Conservation (phyloP, 1,140 invertebrate species). For the Zaprionus tsacasi region DNA sequence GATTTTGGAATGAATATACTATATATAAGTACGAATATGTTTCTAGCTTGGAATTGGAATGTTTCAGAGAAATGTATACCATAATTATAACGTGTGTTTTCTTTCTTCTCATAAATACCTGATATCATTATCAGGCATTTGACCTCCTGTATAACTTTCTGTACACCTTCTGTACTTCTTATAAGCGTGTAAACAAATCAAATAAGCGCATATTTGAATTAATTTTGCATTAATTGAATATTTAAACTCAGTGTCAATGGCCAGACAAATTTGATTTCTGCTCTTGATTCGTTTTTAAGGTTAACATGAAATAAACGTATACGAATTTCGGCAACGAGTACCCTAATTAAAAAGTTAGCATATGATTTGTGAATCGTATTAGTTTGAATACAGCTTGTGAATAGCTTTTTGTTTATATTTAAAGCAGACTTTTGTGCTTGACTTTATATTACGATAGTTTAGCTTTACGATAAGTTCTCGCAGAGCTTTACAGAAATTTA, state of each 20-base stretch:
- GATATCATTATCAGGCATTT: conserved; percentile 20
- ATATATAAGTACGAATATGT: background rate
- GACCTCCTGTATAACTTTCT: background rate
- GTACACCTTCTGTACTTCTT: background rate
- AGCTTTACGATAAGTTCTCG: conserved; percentile 43
- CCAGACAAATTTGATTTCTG: conserved; percentile 9
- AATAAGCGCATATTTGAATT: conserved; percentile 23
- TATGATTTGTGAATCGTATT: background rate
- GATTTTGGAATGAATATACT: background rate
- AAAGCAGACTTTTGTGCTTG: conserved; percentile 61
- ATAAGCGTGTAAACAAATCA: conserved; percentile 5
- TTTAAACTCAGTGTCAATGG: conserved; percentile 27
- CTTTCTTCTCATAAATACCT: background rate
- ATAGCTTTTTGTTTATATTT: conserved; percentile 8
- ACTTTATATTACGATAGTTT: conserved; percentile 17
- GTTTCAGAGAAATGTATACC: background rate
- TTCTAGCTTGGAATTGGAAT: background rate
- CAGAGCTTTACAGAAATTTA: conserved; percentile 40
- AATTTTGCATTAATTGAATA: conserved; percentile 16
- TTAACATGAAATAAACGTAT: background rate
- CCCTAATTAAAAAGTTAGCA: conserved; percentile 1
- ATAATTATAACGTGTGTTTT: background rate
- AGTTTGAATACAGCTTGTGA: background rate
- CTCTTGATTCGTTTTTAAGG: conserved; percentile 8
- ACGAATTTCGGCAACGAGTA: background rate